Evolutionary conservation across 2,888 invertebrate genomes (phyloP), one percentile per base, ranked within the genome.

Genomic region (Zele albiditarsus): DNA sequence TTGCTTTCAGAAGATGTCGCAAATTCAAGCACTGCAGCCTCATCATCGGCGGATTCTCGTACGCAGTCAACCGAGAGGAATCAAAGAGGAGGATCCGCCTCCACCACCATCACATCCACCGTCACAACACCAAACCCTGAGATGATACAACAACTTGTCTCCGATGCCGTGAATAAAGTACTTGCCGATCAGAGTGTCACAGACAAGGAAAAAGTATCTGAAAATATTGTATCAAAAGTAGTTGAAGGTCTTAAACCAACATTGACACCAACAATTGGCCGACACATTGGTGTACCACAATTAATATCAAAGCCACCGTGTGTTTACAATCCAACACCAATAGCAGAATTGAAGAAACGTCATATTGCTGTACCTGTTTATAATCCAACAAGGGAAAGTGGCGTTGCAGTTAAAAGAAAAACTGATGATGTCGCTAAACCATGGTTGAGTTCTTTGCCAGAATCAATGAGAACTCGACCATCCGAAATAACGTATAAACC

Each of bases 261-360:
- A 2, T 79, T 89, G 46, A 78, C 80, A 0, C 75, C 85, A 3
- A 74, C 80, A 0, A 73, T 80, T 23, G 82, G 84, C 3, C 81
- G 83, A 71, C 80, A 81, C 65, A 58, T 78, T 4, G 78, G 82
- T 10, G 83, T 86, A 25, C 86, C 89, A 10, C 80, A 88, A n/a
- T 77, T 85, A 23, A 82, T 85, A 20, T 80, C 82, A 0, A 86
- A 84, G 57, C 78, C 85, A 2, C 77, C 85, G 10, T 87, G 86
- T 60, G 86, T 87, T 27, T 94, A 93, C 83, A 93, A 93, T 84
- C 93, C 93, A 28, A 93, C 93, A 2, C 93, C 93, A 0, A 93
- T 93, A 84, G 89, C 93, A 0, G 92, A 93, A 87, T 87, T 93
- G 38, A 89, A 88, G 76, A 90, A 90, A 72, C 85, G 89, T 16